Percentiles rank a stretch among this genome's conserved stretches.
These are phyloP conservation scores for Manis pentadactyla DNA, from an alignment of 2,797 vertebrate species.

Conservation along the genomic window DNA sequence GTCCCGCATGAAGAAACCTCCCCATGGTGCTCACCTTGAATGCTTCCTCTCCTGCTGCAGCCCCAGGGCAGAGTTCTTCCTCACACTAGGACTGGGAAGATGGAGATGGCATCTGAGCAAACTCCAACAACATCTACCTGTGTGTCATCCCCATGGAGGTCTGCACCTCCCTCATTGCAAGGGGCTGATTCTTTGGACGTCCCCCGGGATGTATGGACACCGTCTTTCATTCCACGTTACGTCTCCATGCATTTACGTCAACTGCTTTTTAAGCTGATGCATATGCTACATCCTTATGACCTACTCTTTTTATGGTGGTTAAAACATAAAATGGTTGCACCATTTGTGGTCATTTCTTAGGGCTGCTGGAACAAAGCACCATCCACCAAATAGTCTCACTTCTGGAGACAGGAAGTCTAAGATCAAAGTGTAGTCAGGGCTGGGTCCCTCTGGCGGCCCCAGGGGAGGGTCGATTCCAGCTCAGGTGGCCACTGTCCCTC, in stretches of 20 bases:
- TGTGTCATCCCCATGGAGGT: too few species aligned
- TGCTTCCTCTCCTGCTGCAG: fast-evolving
- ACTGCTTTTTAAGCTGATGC: neutral
- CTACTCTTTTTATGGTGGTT: neutral
- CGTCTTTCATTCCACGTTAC: neutral
- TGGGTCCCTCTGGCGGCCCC: too few species aligned
- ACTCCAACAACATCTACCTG: fast-evolving
- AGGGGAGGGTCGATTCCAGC: neutral
- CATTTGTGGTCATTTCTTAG: neutral
- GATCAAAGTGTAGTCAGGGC: fast-evolving
- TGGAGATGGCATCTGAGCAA: too few species aligned
- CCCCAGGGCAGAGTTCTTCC: too few species aligned
- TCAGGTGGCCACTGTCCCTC: fast-evolving
- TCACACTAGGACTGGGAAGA: neutral
- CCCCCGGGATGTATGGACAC: too few species aligned
- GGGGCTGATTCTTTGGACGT: neutral
- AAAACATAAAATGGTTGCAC: neutral
- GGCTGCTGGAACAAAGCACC: neutral
- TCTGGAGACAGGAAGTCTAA: neutral
- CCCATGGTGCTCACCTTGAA: neutral
- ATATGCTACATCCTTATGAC: neutral
- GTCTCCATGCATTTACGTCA: neutral
- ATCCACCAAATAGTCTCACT: too few species aligned
- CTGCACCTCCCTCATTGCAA: fast-evolving
- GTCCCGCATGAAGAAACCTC: neutral